A percentile compares a stretch with the other conserved stretches of the same genome.
Evolutionary conservation across 2,888 invertebrate species (phyloP).

Genomic region (Epirrhoe tristata): DNA sequence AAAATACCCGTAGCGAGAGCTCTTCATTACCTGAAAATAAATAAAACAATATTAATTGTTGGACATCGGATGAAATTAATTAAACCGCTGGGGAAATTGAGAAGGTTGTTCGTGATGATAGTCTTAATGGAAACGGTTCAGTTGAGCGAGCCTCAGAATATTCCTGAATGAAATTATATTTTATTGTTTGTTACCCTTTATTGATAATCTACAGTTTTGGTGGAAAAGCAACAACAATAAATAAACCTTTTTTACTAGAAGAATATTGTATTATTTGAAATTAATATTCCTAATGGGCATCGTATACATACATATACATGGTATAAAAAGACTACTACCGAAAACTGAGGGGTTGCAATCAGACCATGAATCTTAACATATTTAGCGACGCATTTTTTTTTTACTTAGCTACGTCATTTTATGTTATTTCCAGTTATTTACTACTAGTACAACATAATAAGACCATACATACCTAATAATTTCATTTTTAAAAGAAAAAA

Average conservation of each 20-base stretch:
- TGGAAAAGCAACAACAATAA: neutral
- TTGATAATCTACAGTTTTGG: neutral
- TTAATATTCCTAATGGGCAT: too few species aligned
- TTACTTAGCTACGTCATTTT: too few species aligned
- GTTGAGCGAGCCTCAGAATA: constrained; percentile 20
- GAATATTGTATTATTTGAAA: too few species aligned
- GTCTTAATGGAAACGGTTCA: constrained; percentile 34
- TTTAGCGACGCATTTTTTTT: too few species aligned
- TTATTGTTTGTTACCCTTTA: neutral
- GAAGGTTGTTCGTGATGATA: constrained; percentile 29
- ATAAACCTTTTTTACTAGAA: neutral
- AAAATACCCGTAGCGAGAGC: constrained; percentile 64
- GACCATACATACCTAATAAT: too few species aligned
- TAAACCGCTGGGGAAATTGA: constrained; percentile 27
- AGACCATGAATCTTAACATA: too few species aligned
- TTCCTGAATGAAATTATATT: constrained; percentile 3
- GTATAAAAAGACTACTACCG: too few species aligned
- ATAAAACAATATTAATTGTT: constrained; percentile 33
- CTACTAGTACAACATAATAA: too few species aligned
- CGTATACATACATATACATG: too few species aligned
- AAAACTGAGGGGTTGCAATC: too few species aligned
- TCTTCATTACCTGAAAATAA: constrained; percentile 74
- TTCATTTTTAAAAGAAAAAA: too few species aligned
- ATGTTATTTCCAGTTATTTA: too few species aligned
- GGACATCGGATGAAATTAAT: constrained; percentile 32